A percentile compares a stretch with the other conserved stretches of the same genome.
phyloP scores from a whole-genome alignment of 2,113 vertebrate species.

The Otis tarda region DNA sequence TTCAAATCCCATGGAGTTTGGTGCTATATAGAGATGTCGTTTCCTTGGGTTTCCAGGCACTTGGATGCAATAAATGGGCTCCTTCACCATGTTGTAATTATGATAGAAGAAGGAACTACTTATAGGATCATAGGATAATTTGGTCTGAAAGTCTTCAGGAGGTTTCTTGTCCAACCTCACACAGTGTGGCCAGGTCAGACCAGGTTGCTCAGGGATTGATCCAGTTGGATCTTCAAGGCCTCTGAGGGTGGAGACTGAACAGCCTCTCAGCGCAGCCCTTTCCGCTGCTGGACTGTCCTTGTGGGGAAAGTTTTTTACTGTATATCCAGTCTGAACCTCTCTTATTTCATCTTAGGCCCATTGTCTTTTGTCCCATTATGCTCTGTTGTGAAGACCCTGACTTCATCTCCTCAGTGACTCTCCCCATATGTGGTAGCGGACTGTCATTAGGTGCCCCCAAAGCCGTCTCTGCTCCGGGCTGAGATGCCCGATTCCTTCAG shows the following conservation, averaged over 20 bases:
- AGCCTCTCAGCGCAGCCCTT: neutral
- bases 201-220: neutral
- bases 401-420: neutral
- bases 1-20: neutral
- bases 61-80: neutral
- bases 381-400: neutral
- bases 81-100: neutral
- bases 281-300: neutral
- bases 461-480: neutral
- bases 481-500: neutral
- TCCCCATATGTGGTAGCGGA: neutral
- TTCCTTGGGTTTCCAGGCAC: neutral
- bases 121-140: neutral
- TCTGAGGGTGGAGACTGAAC: neutral
- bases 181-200: neutral
- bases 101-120: neutral
- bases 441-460: neutral
- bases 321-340: neutral
- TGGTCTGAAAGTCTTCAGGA: neutral
- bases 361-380: fast-evolving
- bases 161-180: neutral
- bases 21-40: neutral
- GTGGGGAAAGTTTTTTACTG: neutral
- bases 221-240: neutral
- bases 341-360: neutral